A percentile compares a stretch with the other conserved stretches of the same genome.
Conservation (phyloP, 2,797 vertebrate genomes). For the Smutsia temminckii region DNA sequence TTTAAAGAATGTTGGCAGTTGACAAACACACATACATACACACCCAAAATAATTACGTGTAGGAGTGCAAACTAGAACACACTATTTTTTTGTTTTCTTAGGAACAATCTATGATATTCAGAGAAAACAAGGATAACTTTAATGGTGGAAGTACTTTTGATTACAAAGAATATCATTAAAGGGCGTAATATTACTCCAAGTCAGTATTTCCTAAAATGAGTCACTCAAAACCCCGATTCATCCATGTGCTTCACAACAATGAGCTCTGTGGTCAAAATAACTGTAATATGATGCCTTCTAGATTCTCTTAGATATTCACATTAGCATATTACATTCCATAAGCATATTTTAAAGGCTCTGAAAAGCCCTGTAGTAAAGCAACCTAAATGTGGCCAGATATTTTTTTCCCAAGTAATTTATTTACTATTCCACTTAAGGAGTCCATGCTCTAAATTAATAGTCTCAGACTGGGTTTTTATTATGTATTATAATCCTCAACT, state of each 20-base stretch:
- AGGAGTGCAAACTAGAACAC: slow-evolving; percentile 35
- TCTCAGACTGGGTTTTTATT: not conserved
- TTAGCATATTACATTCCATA: not conserved
- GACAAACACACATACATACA: not conserved
- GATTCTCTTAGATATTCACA: not conserved
- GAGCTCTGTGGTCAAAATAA: not conserved
- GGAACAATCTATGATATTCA: not conserved
- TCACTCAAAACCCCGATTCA: not conserved
- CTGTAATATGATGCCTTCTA: not conserved
- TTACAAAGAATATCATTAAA: not conserved
- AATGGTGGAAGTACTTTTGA: not conserved
- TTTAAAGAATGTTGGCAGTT: slow-evolving; percentile 49
- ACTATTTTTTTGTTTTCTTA: slow-evolving; percentile 27
- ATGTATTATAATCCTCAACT: not conserved
- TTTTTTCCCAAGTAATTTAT: not conserved
- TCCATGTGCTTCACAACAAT: not conserved
- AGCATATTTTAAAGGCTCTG: not conserved
- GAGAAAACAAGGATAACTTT: not conserved
- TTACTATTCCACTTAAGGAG: not conserved
- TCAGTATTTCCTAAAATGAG: not conserved
- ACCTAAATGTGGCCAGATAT: not conserved
- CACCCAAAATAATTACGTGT: slow-evolving; percentile 45
- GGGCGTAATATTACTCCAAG: not conserved
- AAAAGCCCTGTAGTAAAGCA: not conserved
- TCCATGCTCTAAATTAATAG: not conserved